Evolutionary conservation across 2,888 invertebrate genomes (phyloP), one percentile per base, ranked within the genome.

Genomic region (Gandaritis pyraliata): DNA sequence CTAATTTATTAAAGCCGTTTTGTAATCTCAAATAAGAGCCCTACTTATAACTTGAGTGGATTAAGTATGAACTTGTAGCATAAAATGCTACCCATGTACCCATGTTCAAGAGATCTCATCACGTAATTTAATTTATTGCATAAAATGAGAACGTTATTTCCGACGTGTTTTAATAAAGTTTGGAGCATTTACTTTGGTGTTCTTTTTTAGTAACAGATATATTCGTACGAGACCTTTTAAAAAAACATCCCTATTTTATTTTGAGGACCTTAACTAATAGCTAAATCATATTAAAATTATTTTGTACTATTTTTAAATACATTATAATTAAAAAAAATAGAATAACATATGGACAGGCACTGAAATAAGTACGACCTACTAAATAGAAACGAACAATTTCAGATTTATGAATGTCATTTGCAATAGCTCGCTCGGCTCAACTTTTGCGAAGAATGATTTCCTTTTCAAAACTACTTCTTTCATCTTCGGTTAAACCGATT

Each of bases 401-500:
- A 71, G 70, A 75, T 73, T 77, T 78, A 85, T 86, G 82, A 84
- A 86, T 78, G 84, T 84, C 85, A 84, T 80, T 82, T 80, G 76
- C 82, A 76, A 82, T 81, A 81, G n/a, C n/a, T n/a, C n/a, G 75
- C 78, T 65, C 71, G 70, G 69, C 70, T 65, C 72, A 83, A 81
- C 77, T 83, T 62, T 77, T 71, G 71, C 77, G 79, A 86, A 82
- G 84, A 86, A 87, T 85, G 81, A 84, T 80, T 23, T 81, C 75
- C 75, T 74, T 77, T 83, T 84, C 78, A 76, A 78, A 88, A 85
- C 83, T 85, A 86, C 76, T 85, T 82, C 83, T 80, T 78, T 82
- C 83, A 79, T 81, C 78, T 84, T 80, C 77, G 82, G 82, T 83
- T 83, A 84, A 83, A 88, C 80, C 83, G 86, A 87, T 88, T 86